Evolutionary conservation across 2,797 vertebrate genomes (phyloP), one percentile per base, ranked within the genome.

Genomic region (Garrulus glandarius): DNA sequence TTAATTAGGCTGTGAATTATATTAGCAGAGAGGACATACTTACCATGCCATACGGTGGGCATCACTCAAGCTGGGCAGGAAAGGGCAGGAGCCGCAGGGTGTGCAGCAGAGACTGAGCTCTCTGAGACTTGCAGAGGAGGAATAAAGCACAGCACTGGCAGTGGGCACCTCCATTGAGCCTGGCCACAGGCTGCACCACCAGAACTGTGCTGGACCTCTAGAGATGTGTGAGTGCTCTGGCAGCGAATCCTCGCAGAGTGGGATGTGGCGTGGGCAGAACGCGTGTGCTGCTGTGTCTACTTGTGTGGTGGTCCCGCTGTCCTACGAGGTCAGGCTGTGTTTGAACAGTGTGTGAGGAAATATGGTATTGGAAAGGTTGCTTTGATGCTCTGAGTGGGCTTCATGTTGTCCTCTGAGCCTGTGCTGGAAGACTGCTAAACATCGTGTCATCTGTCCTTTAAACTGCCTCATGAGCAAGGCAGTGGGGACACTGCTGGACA

Each of bases 1-100:
- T 89, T 95, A 92, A 78, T 94, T 83, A 88, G 82, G 39, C 47
- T 64, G 91, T 43, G 91, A 91, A 84, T 89, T 61, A n/a, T 55
- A 46, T 85, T 87, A 94, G 69, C 26, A 15, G 78, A 44, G 92
- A 93, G 83, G 86, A 56, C 63, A 70, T 27, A 20, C 61, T 93
- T 74, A 68, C n/a, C 5, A 19, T 84, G 91, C 88, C 81, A 86
- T 86, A 83, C 5, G 24, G 84, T 86, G 91, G 89, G 15, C 76
- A 63, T 92, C 84, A n/a, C 72, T 91, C 88, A 87, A 63, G 81
- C 80, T 90, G 71, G 49, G 78, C 0, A 3, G 4, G 14, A 89
- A 95, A 60, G 81, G 89, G 60, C 91, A 91, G 89, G 76, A 81
- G 55, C 52, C 0, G 2, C 80, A 37, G 77, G 47, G 20, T 30